Percentiles rank a stretch among this genome's conserved stretches.
Conservation (phyloP, 2,888 invertebrate species). For the Leptopilina drosophilae region DNA sequence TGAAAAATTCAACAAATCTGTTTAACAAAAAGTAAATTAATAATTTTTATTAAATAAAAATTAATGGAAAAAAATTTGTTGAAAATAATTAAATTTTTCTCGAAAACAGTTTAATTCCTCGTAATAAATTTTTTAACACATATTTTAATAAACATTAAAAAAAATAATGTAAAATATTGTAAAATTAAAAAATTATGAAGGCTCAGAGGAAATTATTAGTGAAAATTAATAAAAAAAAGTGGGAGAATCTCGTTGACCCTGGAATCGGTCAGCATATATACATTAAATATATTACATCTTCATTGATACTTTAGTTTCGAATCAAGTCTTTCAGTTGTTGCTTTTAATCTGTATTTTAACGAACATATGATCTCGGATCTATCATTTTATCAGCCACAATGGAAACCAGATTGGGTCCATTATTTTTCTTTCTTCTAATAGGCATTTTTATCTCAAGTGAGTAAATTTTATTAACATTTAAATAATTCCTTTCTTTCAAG, state of each 20-base stretch:
- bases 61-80: no score
- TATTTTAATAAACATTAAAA: no score
- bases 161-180: no score
- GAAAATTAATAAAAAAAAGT: slow-evolving; percentile 55
- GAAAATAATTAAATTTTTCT: no score
- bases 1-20: no score
- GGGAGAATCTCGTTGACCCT: slow-evolving; percentile 72
- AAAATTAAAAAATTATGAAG: no score
- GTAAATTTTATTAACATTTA: slow-evolving; percentile 10
- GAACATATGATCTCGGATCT: background rate
- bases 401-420: background rate
- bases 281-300: slow-evolving; percentile 3
- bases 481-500: background rate
- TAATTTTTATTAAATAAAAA: no score
- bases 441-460: slow-evolving; percentile 37
- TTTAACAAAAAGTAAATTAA: no score
- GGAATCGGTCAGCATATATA: slow-evolving; percentile 52
- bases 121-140: no score
- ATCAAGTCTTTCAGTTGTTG: slow-evolving; percentile 48
- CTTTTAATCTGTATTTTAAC: slow-evolving; percentile 33
- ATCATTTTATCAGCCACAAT: background rate
- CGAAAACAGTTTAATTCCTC: no score
- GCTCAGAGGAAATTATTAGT: background rate
- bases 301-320: slow-evolving; percentile 44
- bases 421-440: background rate